Evolutionary conservation across 2,113 vertebrate genomes (phyloP), one percentile per base, ranked within the genome.

Genomic region (Anarhynchus alexandrinus): DNA sequence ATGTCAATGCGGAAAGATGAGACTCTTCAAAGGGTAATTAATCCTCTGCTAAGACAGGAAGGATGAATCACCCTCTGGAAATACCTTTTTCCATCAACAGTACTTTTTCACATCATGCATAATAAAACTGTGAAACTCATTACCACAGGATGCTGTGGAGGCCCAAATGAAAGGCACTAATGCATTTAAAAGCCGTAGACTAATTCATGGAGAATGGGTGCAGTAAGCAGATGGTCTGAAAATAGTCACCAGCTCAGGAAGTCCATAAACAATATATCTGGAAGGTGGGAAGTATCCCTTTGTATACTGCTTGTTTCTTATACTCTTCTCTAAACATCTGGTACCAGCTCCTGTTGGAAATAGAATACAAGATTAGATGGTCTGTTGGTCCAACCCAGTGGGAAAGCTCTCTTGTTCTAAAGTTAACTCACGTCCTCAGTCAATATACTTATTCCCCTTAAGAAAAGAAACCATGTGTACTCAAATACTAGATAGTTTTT

Each of bases 41-140:
- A 97, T 95, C 91, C 84, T 85, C 81, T 77, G 70, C 84, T 93
- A 96, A 96, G 95, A 90, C 91, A 95, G 93, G 94, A 96, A 93
- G 96, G 91, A 94, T 95, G 96, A 97, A 96, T 96, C 93, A 97
- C 81, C 84, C 94, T 95, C 96, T 97, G 96, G 93, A 96, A 96
- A 97, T 96, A 96, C 94, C 78, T 96, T 93, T 91, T 96, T 96
- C 96, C 94, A 97, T 94, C 94, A 96, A 94, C 87, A 66, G 58
- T 94, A 79, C 62, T 95, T 97, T 92, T 93, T 90, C 79, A 92
- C 49, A 97, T 95, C 93, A 97, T 86, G 93, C 91, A 94, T 96
- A 97, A 97, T 96, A 96, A 97, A 96, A 94, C 91, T 81, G 82
- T 90, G 93, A 96, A 97, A 69, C 86, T 96, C 93, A 96, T 97